Percentiles rank a stretch among this genome's conserved stretches.
phyloP scores from a whole-genome alignment of 1,140 invertebrate species.

The Lethocerus indicus region DNA sequence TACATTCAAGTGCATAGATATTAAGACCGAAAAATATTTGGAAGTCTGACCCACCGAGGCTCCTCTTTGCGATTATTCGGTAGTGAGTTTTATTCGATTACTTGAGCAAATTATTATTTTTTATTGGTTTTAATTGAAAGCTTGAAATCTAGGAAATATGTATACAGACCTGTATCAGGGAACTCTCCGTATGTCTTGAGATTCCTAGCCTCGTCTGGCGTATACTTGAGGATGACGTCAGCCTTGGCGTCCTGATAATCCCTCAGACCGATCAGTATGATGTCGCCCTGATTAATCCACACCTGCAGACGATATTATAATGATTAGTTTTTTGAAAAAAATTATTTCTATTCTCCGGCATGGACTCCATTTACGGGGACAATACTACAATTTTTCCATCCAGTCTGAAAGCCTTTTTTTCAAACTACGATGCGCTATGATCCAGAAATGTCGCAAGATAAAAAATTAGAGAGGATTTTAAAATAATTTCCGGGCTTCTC shows the following conservation, averaged over 20 bases:
- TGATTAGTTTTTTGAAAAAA: background rate
- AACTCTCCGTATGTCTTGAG: conserved; percentile 98
- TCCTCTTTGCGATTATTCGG: too few relatives aligned
- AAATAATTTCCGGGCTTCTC: too few relatives aligned
- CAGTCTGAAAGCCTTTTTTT: background rate
- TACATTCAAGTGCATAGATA: background rate
- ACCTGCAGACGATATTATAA: conserved; percentile 30
- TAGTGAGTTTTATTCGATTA: background rate
- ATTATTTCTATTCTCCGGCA: background rate
- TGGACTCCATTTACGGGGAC: background rate
- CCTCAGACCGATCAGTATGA: conserved; percentile 88
- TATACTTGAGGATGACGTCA: conserved; percentile 99
- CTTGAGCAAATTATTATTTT: background rate
- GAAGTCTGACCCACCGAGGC: too few relatives aligned
- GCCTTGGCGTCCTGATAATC: conserved; percentile 99
- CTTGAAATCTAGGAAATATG: background rate
- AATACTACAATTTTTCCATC: background rate
- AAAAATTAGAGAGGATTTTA: too few relatives aligned
- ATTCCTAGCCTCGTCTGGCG: conserved; percentile 96
- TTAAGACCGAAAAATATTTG: too few relatives aligned
- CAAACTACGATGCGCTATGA: too few relatives aligned
- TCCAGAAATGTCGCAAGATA: too few relatives aligned
- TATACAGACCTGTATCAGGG: conserved; percentile 68
- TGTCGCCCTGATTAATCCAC: conserved; percentile 99
- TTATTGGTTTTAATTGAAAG: background rate